These are phyloP conservation scores for Rhea americana DNA, from an alignment of 2,113 vertebrate genomes.

Conservation along the genomic window DNA sequence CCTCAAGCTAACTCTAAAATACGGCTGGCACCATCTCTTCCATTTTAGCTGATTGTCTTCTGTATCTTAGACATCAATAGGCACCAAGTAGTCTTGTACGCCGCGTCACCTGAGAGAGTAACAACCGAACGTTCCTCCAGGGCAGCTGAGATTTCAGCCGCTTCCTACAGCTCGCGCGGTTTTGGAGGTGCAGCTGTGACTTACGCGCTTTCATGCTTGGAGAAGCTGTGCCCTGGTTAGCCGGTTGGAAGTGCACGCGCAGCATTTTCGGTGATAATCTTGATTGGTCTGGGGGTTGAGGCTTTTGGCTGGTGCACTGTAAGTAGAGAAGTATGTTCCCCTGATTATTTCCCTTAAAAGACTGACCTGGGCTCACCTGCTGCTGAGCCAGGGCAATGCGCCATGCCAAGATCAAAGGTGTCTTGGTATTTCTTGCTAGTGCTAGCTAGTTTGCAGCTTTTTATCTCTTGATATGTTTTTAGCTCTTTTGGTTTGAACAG, in stretches of 20 bases:
- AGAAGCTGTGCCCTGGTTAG: not conserved
- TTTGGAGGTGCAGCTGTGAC: not conserved
- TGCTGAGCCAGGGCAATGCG: not conserved
- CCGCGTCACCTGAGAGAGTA: not conserved
- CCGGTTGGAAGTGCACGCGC: not conserved
- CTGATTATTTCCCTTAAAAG: not conserved
- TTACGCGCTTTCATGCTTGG: not conserved
- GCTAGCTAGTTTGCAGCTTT: not conserved
- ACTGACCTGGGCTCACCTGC: not conserved
- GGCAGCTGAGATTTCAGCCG: not conserved
- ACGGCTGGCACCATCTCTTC: not conserved
- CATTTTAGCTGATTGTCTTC: not conserved
- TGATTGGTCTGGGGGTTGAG: not conserved
- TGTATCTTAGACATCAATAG: not conserved
- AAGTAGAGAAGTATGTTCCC: not conserved
- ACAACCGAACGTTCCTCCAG: conserved; percentile 15
- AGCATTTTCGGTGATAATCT: not conserved
- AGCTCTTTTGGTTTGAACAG: conserved; percentile 30
- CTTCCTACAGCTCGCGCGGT: not conserved
- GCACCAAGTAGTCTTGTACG: not conserved
- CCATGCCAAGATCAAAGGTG: not conserved
- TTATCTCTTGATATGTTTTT: conserved; percentile 1
- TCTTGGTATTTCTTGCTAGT: not conserved
- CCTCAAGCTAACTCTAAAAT: fast-evolving
- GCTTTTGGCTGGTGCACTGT: not conserved